phyloP scores from a whole-genome alignment of 2,797 vertebrate species.

The Falco biarmicus region DNA sequence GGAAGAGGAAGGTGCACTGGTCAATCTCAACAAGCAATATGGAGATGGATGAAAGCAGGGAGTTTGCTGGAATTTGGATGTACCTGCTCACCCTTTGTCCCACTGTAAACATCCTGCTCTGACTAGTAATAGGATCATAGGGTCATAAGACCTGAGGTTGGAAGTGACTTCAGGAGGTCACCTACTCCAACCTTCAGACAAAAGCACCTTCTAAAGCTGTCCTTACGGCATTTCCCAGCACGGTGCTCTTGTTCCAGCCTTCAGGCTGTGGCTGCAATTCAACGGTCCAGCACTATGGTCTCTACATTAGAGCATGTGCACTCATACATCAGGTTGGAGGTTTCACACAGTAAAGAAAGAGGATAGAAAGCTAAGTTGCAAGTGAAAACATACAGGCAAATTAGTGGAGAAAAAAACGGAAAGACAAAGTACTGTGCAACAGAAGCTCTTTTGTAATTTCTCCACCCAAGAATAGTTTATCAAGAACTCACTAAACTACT shows the following conservation, averaged over 20 bases:
- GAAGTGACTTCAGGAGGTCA: background rate
- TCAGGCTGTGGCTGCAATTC: background rate
- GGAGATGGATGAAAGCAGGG: background rate
- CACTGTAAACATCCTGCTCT: background rate
- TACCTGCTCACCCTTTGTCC: background rate
- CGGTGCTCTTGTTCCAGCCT: background rate
- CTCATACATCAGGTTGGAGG: accelerated
- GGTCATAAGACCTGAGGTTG: background rate
- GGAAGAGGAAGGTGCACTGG: background rate
- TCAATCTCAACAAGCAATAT: background rate
- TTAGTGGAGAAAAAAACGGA: background rate
- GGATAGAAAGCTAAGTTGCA: background rate
- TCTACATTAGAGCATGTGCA: background rate
- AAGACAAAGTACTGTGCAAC: background rate
- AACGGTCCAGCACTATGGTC: background rate
- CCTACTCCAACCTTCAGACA: background rate
- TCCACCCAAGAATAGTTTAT: background rate
- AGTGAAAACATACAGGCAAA: background rate
- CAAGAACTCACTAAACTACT: background rate
- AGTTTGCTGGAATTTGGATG: background rate
- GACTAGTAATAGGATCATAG: background rate
- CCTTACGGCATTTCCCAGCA: background rate
- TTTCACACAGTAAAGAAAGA: background rate
- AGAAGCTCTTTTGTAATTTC: background rate
- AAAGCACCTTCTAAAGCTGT: background rate